Evolutionary conservation across 2,888 invertebrate species (phyloP).

Genomic region (Paralinhomoeus sp.): DNA sequence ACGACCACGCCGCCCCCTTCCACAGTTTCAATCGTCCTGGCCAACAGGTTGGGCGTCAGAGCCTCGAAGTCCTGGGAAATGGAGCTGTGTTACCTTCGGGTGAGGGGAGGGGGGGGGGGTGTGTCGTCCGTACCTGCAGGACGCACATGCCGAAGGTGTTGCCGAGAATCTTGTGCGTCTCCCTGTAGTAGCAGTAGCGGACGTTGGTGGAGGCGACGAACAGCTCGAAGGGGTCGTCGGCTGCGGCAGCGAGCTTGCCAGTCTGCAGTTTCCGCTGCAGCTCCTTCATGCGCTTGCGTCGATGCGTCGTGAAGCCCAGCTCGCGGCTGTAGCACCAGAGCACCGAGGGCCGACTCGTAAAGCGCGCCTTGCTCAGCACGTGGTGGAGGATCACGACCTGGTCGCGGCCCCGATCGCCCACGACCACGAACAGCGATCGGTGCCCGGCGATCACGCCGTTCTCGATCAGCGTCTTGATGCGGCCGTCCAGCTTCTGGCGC

Average conservation of each 20-base stretch:
- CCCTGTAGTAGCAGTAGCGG: constrained; percentile 84
- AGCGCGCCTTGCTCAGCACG: constrained; percentile 76
- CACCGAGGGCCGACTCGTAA: constrained; percentile 73
- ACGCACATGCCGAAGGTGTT: constrained; percentile 90
- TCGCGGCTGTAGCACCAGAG: constrained; percentile 97
- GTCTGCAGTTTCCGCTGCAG: constrained; percentile 58
- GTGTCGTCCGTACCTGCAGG: constrained; percentile 46
- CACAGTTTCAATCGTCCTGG: constrained; percentile 87
- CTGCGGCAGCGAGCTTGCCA: constrained; percentile 23
- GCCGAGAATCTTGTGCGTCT: constrained; percentile 89
- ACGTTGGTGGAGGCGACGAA: constrained; percentile 88
- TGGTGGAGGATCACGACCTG: constrained; percentile 92
- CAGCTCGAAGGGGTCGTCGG: constrained; percentile 76
- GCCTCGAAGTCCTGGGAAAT: constrained; percentile 69
- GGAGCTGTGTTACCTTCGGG: too few species aligned
- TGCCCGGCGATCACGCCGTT: constrained; percentile 77
- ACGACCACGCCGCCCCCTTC: constrained; percentile 76
- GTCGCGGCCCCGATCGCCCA: constrained; percentile 83
- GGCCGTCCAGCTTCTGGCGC: constrained; percentile 82
- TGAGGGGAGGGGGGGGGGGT: too few species aligned
- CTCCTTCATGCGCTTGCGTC: constrained; percentile 69
- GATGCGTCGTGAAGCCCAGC: constrained; percentile 66
- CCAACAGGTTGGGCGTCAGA: constrained; percentile 79
- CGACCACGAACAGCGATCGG: constrained; percentile 72
- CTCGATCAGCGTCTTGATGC: constrained; percentile 79